Conservation (phyloP, 2,797 vertebrate genomes). For the Protonibea diacanthus region DNA sequence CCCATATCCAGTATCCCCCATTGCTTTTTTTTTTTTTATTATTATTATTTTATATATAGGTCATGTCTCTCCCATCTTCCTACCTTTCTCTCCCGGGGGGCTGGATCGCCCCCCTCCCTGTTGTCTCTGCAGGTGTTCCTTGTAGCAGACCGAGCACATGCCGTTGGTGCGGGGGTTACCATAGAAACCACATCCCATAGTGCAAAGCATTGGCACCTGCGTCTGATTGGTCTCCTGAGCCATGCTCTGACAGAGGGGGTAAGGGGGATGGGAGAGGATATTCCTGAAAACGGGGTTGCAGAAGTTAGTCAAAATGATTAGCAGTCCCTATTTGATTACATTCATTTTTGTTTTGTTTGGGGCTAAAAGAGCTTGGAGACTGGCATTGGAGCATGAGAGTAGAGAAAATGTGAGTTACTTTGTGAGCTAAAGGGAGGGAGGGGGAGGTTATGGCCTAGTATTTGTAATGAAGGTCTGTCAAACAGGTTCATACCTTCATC, state of each 20-base stretch:
- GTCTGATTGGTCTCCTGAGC: slow-evolving; percentile 95
- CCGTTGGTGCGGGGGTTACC: slow-evolving; percentile 93
- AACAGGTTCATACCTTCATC: slow-evolving; percentile 6
- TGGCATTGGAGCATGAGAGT: slow-evolving; percentile 60
- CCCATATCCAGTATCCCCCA: slow-evolving; percentile 15
- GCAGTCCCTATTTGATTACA: slow-evolving; percentile 36
- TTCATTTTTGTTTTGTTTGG: not conserved
- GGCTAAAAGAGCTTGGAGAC: slow-evolving; percentile 70
- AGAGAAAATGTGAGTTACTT: slow-evolving; percentile 24
- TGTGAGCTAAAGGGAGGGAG: not conserved
- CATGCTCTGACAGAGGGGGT: slow-evolving; percentile 85
- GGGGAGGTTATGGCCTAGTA: slow-evolving; percentile 1
- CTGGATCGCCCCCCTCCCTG: slow-evolving; percentile 91
- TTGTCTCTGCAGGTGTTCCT: slow-evolving; percentile 93
- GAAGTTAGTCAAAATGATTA: slow-evolving; percentile 68
- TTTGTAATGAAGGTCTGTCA: slow-evolving; percentile 18
- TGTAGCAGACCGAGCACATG: slow-evolving; percentile 96
- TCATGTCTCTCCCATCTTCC: slow-evolving; percentile 52
- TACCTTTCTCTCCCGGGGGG: slow-evolving; percentile 90
- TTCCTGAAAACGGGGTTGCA: slow-evolving; percentile 80
- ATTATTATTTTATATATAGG: not conserved
- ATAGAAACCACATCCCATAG: slow-evolving; percentile 93
- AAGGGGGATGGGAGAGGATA: slow-evolving; percentile 84
- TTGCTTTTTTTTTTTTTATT: slow-evolving; percentile 6
- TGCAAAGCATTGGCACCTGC: slow-evolving; percentile 93